Evolutionary conservation across 2,797 vertebrate species (phyloP).

Genomic region (Etheostoma perlongum): DNA sequence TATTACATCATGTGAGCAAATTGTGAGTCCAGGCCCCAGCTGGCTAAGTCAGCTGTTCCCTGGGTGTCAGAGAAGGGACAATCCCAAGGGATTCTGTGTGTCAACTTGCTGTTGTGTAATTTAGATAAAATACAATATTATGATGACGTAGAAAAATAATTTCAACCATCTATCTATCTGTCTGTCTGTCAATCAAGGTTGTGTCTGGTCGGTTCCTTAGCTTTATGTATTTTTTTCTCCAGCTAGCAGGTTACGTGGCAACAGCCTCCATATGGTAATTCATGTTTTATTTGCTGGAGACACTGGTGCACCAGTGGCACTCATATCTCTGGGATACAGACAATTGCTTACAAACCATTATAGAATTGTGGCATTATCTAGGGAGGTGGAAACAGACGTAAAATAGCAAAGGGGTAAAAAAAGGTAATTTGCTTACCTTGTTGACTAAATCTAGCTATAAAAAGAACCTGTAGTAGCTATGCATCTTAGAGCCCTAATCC

Average conservation of each 20-base stretch:
- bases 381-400: background rate
- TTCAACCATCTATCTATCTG: slow-evolving; percentile 14
- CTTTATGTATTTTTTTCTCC: slow-evolving; percentile 47
- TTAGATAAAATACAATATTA: slow-evolving; percentile 49
- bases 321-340: slow-evolving; percentile 32
- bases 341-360: slow-evolving; percentile 32
- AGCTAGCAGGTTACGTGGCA: slow-evolving; percentile 53
- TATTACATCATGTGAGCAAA: slow-evolving; percentile 58
- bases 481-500: background rate
- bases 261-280: slow-evolving; percentile 69
- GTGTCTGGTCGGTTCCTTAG: slow-evolving; percentile 37
- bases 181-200: slow-evolving; percentile 23
- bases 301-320: slow-evolving; percentile 31
- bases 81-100: slow-evolving; percentile 67
- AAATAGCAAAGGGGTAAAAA: background rate
- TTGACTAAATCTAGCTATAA: background rate
- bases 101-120: slow-evolving; percentile 61
- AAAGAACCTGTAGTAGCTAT: background rate
- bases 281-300: slow-evolving; percentile 63
- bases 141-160: slow-evolving; percentile 20
- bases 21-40: slow-evolving; percentile 68
- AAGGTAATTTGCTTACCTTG: background rate
- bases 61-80: slow-evolving; percentile 62
- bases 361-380: slow-evolving; percentile 27
- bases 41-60: slow-evolving; percentile 69